Base-by-base conservation (phyloP, 1,140 invertebrate species). In the Drosophila arizonae region DNA sequence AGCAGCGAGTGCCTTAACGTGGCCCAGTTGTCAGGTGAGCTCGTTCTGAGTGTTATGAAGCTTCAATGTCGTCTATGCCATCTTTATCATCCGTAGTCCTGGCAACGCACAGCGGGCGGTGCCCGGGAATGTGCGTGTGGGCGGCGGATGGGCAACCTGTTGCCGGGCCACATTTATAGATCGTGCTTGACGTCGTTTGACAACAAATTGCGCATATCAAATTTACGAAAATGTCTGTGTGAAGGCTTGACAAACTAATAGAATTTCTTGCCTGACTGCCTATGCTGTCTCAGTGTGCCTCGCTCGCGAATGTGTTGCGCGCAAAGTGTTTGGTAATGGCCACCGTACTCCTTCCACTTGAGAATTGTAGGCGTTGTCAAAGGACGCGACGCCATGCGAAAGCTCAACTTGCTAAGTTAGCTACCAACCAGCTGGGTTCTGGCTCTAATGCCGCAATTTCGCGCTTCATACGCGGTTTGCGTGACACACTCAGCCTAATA, bases 161-260 rank as follows among this genome's bases (percentile, higher is more conserved):
- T 87, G 79, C 81, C 70, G 50, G 65, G 26, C 24, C 55, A 39
- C 50, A 63, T 43, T 69, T 65, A 61, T 73, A 62, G 71, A 52
- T 72, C 58, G 64, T 76, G 56, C 69, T 36, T 55, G 39, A 72
- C 64, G 60, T 87, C 82, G 82, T 79, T 82, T 79, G 72, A 66
- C 64, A 87, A 88, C 79, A 88, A 88, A 88, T 88, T 88, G 84
- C 84, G 85, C 84, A 88, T 88, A 88, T 88, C 84, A 88, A 88
- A 88, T 88, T 88, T 88, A 84, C 84, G 67, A 72, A 88, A 84
- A 82, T 87, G 84, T 88, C 84, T 72, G 63, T 48, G 70, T 56
- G 73, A 77, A 77, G 81, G 77, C 69, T 76, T 57, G 78, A 81
- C 56, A 87, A 89, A 88, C 84, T 88, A 88, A 88, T 88, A 88